Evolutionary conservation across 2,888 invertebrate species (phyloP), one percentile per base, ranked within the genome.

Genomic region (Antheraea assamensis): DNA sequence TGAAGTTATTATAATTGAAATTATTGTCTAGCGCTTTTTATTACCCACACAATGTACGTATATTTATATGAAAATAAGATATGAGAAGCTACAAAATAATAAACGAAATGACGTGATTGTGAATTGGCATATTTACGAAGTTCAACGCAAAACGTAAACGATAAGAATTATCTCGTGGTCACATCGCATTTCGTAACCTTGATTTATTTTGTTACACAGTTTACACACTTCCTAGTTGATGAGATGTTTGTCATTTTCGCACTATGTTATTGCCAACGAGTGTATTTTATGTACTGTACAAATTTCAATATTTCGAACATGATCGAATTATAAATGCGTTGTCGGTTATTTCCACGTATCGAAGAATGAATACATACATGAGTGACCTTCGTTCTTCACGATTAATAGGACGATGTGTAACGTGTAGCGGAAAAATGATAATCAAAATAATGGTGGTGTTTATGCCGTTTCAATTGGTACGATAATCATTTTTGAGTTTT

Each of bases 161-260:
- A 88, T 88, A 89, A 87, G 84, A 83, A 84, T 86, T 88, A 89
- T 90, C 87, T 86, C 70, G 78, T 76, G 75, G 79, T 80, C 80
- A 82, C 82, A 83, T 83, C 85, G 81, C 79, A 75, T 76, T 78
- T 75, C 79, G 76, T 81, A 85, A 81, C 88, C 88, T 89, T 88
- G 87, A 82, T 80, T 83, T 55, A 78, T 76, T 82, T 81, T 78
- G 75, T 73, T 81, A 77, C 88, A 80, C 84, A 73, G n/a, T 58
- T 24, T 7, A 24, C n/a, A 58, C 58, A 24, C 75, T 79, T 71
- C 77, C 71, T 72, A 75, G 68, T 74, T 71, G 71, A 68, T 70
- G 73, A 58, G 70, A 31, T 70, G 58, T 61, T 58, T 70, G 58
- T 58, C 73, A 58, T 72, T 64, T 68, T 74, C 71, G 74, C 55